These are phyloP conservation scores for Ectemnius cavifrons DNA, from an alignment of 2,888 invertebrate species.

Conservation along the genomic window DNA sequence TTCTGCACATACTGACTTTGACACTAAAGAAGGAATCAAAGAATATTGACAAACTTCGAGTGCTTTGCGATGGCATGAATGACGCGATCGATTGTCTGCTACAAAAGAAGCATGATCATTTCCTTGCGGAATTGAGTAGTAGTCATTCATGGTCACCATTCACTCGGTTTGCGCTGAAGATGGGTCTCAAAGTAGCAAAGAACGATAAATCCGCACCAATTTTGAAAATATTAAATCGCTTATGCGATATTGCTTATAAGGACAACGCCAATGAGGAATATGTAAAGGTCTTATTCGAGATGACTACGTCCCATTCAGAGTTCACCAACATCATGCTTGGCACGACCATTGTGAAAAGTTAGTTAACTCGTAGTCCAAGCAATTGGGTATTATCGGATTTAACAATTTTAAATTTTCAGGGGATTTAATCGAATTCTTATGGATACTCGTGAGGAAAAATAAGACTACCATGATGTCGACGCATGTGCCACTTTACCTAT, in stretches of 20 bases:
- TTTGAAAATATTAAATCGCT: constrained; percentile 80
- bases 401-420: constrained; percentile 78
- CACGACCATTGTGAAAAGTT: constrained; percentile 70
- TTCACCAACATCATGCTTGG: constrained; percentile 85
- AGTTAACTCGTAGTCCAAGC: constrained; percentile 28
- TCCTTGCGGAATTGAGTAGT: constrained; percentile 65
- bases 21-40: constrained; percentile 70
- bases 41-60: constrained; percentile 65
- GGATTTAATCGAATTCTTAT: constrained; percentile 83
- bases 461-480: constrained; percentile 82
- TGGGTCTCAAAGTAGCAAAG: constrained; percentile 80
- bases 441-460: constrained; percentile 82
- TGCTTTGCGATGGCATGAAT: constrained; percentile 59
- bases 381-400: background rate
- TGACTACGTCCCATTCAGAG: constrained; percentile 88
- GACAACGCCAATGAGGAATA: constrained; percentile 79
- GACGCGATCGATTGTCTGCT: constrained; percentile 58
- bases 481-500: constrained; percentile 88
- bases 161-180: constrained; percentile 82
- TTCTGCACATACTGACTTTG: constrained; percentile 68
- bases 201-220: constrained; percentile 77
- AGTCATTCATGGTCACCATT: constrained; percentile 73
- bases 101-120: constrained; percentile 38
- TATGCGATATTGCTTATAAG: constrained; percentile 81
- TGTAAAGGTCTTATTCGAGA: constrained; percentile 83